Evolutionary conservation across 1,140 invertebrate species (phyloP), one percentile per base, ranked within the genome.

Genomic region (Drosophila fuyamai): DNA sequence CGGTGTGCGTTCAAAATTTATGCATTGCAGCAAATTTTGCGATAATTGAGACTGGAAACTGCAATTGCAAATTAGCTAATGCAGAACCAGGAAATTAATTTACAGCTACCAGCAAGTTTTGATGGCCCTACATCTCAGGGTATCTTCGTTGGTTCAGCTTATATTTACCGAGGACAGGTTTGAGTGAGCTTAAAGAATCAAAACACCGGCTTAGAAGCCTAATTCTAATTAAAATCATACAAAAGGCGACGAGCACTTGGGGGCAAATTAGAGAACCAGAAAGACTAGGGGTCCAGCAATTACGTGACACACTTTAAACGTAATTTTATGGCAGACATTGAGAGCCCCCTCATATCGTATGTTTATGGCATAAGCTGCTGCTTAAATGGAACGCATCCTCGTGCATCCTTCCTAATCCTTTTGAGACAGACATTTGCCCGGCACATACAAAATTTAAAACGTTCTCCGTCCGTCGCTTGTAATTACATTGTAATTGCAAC

Each of bases 291-390:
- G 59, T 47, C 63, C 47, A 51, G 57, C 76, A 82, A 82, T 88
- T 86, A 86, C 70, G 67, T 82, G 76, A 63, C 55, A 80, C 79
- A 83, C 82, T 88, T 88, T 48, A 82, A 83, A 76, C 72, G 76
- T 63, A 43, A 82, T 88, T 86, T 86, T 86, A 86, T 83, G 75
- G 60, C 76, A 70, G 58, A 60, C 66, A 59, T 71, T 60, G 71
- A 54, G 62, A 58, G 62, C 57, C 75, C 67, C 40, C 61, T 79
- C 55, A 63, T 82, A 82, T 76, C 44, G 46, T 9, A 74, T 55
- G 63, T 60, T 65, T 67, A 78, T 72, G 82, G 74, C 82, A 86
- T 81, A 86, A 86, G 79, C 79, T 73, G 65, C 51, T 63, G 60
- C 47, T 86, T 79, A 79, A 79, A 38, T 18, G 55, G 48, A 43